Evolutionary conservation across 2,888 invertebrate species (phyloP), one percentile per base, ranked within the genome.

Genomic region (Chymomyza caudatula): DNA sequence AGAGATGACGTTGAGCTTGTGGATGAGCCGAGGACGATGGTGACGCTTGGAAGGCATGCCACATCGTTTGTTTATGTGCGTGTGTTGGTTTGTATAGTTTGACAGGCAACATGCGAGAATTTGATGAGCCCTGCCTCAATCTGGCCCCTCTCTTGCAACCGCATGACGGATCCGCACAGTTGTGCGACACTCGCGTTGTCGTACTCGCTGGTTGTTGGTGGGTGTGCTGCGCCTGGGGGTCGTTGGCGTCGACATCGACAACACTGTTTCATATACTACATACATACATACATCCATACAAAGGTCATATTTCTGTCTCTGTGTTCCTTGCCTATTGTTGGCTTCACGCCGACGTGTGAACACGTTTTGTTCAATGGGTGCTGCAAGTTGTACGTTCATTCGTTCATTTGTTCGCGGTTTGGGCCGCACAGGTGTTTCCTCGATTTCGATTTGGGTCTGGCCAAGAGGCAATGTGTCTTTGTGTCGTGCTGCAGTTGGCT

Each of bases 51-150:
- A 37, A 37, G 4, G 44, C 25, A 23, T 8, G 22, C 22, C 20
- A 23, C 57, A 23, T 23, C 13, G 62, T 63, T 17, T 85, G 68
- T 85, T 71, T 85, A 71, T 86, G 80, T 83, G 78, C 44, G 44
- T 76, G 73, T 85, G 88, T 85, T 81, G 84, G 84, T 86, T 76
- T 72, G 84, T 86, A 74, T 72, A 79, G 76, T 84, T 79, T 89
- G 90, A 90, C 89, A 89, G 85, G 83, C 87, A 85, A 89, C 88
- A 89, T 89, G 89, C 85, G 86, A 88, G 85, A 85, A 87, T 89
- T 88, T 89, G 89, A 89, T 88, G 88, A 87, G 88, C 47, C 47
- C 64, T 65, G 70, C 61, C 58, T 65, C 47, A 19, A 47, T 8
- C 29, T 37, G 54, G 47, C 29, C 44, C 43, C 55, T 19, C 65